phyloP scores from a whole-genome alignment of 1,140 invertebrate species.

The Drosophila truncata region DNA sequence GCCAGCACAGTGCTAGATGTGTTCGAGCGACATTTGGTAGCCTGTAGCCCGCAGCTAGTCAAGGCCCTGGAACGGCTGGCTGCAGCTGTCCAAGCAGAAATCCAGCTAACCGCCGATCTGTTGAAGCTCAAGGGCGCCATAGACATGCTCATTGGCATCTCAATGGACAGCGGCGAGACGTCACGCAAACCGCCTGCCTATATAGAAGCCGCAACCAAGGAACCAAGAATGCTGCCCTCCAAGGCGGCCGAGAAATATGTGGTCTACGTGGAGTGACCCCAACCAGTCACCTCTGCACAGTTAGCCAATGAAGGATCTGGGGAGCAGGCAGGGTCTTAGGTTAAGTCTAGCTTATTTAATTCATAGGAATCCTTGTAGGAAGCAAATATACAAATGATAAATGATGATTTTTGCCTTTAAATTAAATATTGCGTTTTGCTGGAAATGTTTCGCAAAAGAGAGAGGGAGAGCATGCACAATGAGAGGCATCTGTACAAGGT shows the following conservation, averaged over 20 bases:
- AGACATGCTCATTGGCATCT: constrained; percentile 88
- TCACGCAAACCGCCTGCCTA: constrained; percentile 6
- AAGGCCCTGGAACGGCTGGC: constrained; percentile 88
- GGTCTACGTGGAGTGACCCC: constrained; percentile 54
- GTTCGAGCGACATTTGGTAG: constrained; percentile 86
- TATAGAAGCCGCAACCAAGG: background rate
- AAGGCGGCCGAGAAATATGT: constrained; percentile 54
- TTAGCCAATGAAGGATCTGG: background rate
- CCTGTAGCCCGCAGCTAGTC: constrained; percentile 86
- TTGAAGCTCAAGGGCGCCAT: constrained; percentile 89
- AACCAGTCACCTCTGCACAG: background rate
- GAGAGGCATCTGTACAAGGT: too few relatives aligned
- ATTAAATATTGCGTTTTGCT: background rate
- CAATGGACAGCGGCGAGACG: constrained; percentile 75
- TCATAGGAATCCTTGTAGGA: background rate
- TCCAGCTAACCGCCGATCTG: constrained; percentile 88
- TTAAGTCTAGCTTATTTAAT: constrained; percentile 9
- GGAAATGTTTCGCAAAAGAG: background rate
- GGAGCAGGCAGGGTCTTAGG: background rate
- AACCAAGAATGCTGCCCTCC: constrained; percentile 54
- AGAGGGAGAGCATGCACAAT: too few relatives aligned
- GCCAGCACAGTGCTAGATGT: constrained; percentile 91
- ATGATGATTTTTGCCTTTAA: background rate
- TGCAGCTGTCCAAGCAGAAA: constrained; percentile 89
- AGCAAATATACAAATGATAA: background rate